Percentiles rank a stretch among this genome's conserved stretches.
phyloP scores from a whole-genome alignment of 92 coral and sea anemone species.

The Bergia sp. region DNA sequence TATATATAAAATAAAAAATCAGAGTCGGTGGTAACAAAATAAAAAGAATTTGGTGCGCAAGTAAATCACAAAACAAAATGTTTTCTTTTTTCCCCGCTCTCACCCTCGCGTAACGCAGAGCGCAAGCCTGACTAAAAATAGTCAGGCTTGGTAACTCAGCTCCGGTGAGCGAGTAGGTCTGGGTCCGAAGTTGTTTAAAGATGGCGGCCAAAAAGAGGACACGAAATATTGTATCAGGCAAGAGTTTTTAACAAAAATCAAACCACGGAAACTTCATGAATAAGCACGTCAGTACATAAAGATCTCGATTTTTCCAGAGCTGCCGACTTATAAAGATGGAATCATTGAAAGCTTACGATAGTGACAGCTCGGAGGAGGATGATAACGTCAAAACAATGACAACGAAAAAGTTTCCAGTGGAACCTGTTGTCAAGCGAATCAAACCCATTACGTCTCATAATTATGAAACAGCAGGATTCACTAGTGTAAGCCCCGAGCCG shows the following conservation, averaged over 20 bases:
- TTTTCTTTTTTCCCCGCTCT: no score
- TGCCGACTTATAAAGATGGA: slow-evolving; percentile 16
- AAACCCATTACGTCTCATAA: not conserved
- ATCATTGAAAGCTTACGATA: slow-evolving; percentile 41
- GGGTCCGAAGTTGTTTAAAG: not conserved
- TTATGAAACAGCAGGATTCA: not conserved
- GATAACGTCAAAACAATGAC: not conserved
- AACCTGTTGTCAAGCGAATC: not conserved
- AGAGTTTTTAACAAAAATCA: not conserved
- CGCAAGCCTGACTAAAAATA: no score
- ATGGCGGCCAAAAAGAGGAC: not conserved
- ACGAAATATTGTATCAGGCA: not conserved
- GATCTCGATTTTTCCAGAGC: not conserved
- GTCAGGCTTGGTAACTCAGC: not conserved
- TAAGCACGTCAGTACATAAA: not conserved
- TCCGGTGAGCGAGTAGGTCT: not conserved
- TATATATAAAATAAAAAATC: no score
- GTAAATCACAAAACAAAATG: no score
- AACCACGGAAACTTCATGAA: not conserved
- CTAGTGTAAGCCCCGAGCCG: not conserved
- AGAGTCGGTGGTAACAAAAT: no score
- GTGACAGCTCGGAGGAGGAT: slow-evolving; percentile 41
- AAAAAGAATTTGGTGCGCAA: no score
- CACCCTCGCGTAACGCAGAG: no score
- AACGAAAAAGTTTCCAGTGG: not conserved